These are phyloP conservation scores for Myripristis jacobus DNA, from an alignment of 2,797 vertebrate genomes.

Conservation along the genomic window DNA sequence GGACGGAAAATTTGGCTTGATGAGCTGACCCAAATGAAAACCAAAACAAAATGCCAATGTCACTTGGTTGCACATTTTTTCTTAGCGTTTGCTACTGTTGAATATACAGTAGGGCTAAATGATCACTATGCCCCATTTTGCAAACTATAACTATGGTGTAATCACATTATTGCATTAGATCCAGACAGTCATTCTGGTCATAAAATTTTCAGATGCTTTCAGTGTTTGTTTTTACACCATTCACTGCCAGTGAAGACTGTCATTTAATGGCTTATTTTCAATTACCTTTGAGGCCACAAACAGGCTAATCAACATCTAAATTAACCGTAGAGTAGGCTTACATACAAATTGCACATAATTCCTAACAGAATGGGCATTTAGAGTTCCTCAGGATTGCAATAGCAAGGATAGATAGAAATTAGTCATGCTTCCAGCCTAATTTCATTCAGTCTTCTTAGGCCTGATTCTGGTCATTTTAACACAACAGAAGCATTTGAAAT, in stretches of 20 bases:
- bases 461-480: constrained; percentile 8
- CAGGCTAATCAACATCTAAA: constrained; percentile 10
- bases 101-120: too few relatives aligned
- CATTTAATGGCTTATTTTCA: not conserved
- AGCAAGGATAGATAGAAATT: not conserved
- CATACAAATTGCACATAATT: not conserved
- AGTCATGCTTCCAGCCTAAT: not conserved
- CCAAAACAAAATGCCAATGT: constrained; percentile 25
- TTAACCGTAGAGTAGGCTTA: not conserved
- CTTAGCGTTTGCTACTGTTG: not conserved
- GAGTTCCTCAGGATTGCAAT: not conserved
- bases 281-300: not conserved
- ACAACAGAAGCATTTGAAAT: not conserved
- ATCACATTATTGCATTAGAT: too few relatives aligned
- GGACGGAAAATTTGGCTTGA: constrained; percentile 56
- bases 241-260: not conserved
- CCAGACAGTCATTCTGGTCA: not conserved
- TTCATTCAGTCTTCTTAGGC: not conserved
- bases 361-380: not conserved
- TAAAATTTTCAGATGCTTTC: not conserved
- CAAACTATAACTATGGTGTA: not conserved
- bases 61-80: constrained; percentile 17
- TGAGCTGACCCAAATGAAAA: constrained; percentile 47
- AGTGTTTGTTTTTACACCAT: not conserved
- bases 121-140: constrained; percentile 13